Evolutionary conservation across 2,888 invertebrate genomes (phyloP), one percentile per base, ranked within the genome.

Genomic region (Cheilosia variabilis): DNA sequence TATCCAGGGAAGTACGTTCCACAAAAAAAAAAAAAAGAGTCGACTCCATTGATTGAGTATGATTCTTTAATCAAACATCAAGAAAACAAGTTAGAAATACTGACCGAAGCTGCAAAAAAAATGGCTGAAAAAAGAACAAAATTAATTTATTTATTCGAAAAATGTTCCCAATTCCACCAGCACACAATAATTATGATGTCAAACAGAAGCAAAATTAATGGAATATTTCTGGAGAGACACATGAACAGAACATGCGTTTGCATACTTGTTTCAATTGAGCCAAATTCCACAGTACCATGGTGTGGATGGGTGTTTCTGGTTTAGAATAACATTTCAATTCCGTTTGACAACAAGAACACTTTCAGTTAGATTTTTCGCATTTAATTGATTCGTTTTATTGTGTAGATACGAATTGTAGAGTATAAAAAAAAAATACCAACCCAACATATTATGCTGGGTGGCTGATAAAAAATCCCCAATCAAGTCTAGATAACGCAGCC

Each of bases 381-480:
- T 69, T 62, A 57, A 78, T 78, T 78, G 69, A 78, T 68, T 77
- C 13, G 68, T 24, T 62, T 62, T 53, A 43, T 71, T 50, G 19
- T 62, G 31, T 66, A 41, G 76, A 76, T 66, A 66, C 43, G 66
- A 66, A 9, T 66, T 77, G 37, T 37, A 37, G 31, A 31, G 0
- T 31, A 31, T 0, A 31, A 31, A 13, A 37, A 37, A 37, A 37
- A 37, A 9, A 37, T 0, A 34, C 1, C 37, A 37, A 13, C 37
- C 37, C 37, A 37, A 37, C 37, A 37, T 13, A 13, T 37, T 13
- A 37, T 37, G 37, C 37, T 37, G 4, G 4, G 37, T 37, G 13
- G 37, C 13, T 13, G 34, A 77, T 55, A 62, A 31, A 31, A 69
- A 69, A 37, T n/a, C 69, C 37, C 37, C 37, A 13, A 13, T 24